Conservation (phyloP, 2,113 vertebrate genomes). For the Naja naja region DNA sequence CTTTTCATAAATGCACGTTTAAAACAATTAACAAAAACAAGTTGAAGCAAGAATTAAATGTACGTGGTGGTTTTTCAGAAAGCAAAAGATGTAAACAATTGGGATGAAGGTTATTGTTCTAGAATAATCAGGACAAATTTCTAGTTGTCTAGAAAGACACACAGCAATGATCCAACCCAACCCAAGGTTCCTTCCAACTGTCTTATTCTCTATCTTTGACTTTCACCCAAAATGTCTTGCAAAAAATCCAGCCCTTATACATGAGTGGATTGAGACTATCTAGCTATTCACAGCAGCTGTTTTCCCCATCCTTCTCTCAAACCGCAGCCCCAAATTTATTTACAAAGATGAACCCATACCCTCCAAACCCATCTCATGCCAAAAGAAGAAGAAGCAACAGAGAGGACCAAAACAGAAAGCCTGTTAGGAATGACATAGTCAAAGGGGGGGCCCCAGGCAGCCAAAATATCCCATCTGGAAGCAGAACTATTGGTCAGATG, state of each 20-base stretch:
- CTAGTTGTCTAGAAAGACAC: background rate
- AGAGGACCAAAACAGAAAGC: slow-evolving; percentile 22
- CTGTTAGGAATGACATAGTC: background rate
- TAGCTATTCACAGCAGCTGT: background rate
- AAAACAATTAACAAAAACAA: background rate
- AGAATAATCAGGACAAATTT: background rate
- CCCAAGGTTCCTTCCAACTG: background rate
- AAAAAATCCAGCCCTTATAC: background rate
- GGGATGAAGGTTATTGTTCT: background rate
- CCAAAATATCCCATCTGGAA: background rate
- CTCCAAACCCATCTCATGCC: background rate
- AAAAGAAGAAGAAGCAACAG: background rate
- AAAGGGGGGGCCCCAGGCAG: background rate
- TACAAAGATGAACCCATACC: background rate
- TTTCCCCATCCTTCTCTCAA: background rate
- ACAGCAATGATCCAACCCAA: background rate
- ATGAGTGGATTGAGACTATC: slow-evolving; percentile 8
- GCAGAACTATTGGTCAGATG: background rate
- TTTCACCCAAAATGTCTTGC: background rate
- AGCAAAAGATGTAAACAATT: too few relatives aligned
- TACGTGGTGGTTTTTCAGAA: background rate
- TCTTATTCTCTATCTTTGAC: background rate
- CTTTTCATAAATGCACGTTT: background rate
- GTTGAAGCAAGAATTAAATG: background rate
- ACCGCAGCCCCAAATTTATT: background rate